Conservation (phyloP, 2,113 vertebrate species). For the Proteles cristata region DNA sequence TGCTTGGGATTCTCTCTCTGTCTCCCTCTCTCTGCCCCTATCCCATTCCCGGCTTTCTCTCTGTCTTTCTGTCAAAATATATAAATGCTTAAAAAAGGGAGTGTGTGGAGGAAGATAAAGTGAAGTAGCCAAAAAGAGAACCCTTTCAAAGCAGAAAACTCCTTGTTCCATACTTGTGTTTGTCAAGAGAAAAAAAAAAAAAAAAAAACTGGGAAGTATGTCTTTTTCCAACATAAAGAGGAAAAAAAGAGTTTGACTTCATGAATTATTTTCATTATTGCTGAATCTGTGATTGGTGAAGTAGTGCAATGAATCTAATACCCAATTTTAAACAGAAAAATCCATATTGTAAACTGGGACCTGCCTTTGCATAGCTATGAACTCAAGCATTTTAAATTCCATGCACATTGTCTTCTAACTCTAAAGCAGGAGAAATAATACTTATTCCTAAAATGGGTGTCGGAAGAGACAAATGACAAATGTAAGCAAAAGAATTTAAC, state of each 20-base stretch:
- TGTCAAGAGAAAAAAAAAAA: slow-evolving; percentile 29
- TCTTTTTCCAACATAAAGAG: not conserved
- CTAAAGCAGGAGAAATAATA: slow-evolving; percentile 41
- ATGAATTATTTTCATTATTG: slow-evolving; percentile 48
- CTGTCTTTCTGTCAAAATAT: too few species aligned
- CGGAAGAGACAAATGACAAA: slow-evolving; percentile 5
- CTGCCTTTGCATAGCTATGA: not conserved
- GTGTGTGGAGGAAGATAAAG: not conserved
- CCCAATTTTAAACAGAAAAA: slow-evolving; percentile 48
- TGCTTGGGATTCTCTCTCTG: too few species aligned
- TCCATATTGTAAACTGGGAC: not conserved
- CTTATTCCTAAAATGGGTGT: slow-evolving; percentile 35
- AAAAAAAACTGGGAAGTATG: slow-evolving; percentile 1
- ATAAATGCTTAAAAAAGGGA: too few species aligned
- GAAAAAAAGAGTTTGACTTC: slow-evolving; percentile 24
- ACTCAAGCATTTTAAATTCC: slow-evolving; percentile 49
- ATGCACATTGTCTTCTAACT: not conserved
- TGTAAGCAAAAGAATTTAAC: not conserved
- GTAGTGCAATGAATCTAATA: not conserved
- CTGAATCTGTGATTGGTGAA: not conserved
- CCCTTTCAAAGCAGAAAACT: not conserved
- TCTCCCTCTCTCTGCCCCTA: too few species aligned
- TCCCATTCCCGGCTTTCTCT: too few species aligned
- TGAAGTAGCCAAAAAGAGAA: not conserved
- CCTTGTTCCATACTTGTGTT: not conserved